Conservation (phyloP, 2,797 vertebrate species). For the Toxotes lorentzi region DNA sequence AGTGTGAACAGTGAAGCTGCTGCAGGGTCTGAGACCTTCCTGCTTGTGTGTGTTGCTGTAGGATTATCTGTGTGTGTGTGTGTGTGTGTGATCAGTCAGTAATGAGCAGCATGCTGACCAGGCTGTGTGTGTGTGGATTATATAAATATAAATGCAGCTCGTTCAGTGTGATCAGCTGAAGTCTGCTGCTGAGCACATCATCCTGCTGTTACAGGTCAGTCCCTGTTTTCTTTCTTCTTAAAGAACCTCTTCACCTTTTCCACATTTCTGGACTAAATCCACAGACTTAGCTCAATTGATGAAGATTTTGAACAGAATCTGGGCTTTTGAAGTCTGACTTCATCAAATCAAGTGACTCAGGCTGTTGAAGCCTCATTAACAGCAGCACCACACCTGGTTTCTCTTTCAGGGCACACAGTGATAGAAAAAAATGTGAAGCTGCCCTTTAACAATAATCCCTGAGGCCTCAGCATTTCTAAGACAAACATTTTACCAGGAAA, state of each 20-base stretch:
- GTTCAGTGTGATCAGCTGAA: not conserved
- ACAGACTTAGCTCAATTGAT: no score
- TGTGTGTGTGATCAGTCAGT: conserved; percentile 2
- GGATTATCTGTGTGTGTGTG: not conserved
- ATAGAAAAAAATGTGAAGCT: no score
- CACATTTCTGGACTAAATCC: not conserved
- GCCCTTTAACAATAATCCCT: no score
- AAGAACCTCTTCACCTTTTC: not conserved
- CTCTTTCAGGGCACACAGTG: no score
- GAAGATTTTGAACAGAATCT: no score
- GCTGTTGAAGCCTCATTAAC: no score
- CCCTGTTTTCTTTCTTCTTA: not conserved
- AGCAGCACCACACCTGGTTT: no score
- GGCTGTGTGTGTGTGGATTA: conserved; percentile 29
- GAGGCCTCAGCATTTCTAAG: no score
- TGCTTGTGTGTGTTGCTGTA: not conserved
- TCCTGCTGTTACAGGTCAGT: conserved; percentile 41
- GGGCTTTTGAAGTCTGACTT: no score
- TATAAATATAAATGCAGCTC: conserved; percentile 28
- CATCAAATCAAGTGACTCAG: no score
- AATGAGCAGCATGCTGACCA: conserved; percentile 54
- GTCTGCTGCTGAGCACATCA: not conserved
- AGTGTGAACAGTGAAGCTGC: not conserved
- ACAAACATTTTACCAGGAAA: not conserved
- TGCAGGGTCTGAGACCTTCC: not conserved